Evolutionary conservation across 2,113 vertebrate genomes (phyloP).

Genomic region (Nothoprocta pentlandii): DNA sequence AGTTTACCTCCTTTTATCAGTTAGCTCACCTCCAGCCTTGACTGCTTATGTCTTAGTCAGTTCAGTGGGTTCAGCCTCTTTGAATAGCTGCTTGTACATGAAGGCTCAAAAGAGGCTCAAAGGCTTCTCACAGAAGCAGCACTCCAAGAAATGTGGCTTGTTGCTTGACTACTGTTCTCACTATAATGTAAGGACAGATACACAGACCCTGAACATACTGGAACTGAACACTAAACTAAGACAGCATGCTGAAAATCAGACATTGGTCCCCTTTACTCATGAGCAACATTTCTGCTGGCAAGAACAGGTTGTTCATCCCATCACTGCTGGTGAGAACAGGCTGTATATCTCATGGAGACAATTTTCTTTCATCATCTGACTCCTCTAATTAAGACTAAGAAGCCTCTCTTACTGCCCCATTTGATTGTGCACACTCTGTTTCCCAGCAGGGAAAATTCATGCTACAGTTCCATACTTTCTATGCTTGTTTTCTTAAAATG

Average conservation of each 20-base stretch:
- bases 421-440: background rate
- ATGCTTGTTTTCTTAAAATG: background rate
- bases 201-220: background rate
- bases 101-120: rapidly evolving
- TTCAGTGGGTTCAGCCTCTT: background rate
- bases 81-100: background rate
- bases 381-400: background rate
- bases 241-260: background rate
- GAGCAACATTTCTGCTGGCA: background rate
- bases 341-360: background rate
- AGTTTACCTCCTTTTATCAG: conserved; percentile 29
- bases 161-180: rapidly evolving
- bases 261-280: rapidly evolving
- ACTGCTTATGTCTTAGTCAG: conserved; percentile 28
- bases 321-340: background rate
- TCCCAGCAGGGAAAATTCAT: background rate
- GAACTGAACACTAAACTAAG: background rate
- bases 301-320: background rate
- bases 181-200: background rate
- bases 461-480: background rate
- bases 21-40: background rate
- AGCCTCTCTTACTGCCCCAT: background rate
- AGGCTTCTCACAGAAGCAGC: background rate
- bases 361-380: background rate
- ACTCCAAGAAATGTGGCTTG: background rate